These are phyloP conservation scores for Xylocampa areola DNA, from an alignment of 2,888 invertebrate species.

Conservation along the genomic window DNA sequence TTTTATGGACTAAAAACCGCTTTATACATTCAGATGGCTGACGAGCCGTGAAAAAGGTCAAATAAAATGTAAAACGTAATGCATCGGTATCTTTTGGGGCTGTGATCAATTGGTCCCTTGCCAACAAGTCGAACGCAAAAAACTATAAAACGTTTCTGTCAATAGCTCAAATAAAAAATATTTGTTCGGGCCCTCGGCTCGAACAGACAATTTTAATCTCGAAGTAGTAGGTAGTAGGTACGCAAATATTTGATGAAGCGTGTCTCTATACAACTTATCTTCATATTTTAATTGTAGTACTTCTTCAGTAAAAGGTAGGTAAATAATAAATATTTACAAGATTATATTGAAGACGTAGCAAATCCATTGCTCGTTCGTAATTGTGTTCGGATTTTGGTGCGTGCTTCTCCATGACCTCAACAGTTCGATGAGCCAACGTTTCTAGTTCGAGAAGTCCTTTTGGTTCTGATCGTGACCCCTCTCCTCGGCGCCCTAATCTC, in stretches of 20 bases:
- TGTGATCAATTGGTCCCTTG: constrained; percentile 44
- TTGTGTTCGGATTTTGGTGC: constrained; percentile 56
- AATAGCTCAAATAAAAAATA: constrained; percentile 27
- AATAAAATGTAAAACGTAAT: constrained; percentile 38
- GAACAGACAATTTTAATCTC: constrained; percentile 18
- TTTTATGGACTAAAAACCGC: constrained; percentile 9
- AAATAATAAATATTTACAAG: constrained; percentile 60
- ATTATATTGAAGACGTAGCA: constrained; percentile 72
- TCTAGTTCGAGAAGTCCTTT: constrained; percentile 66
- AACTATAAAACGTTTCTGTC: constrained; percentile 29
- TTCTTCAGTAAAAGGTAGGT: neutral
- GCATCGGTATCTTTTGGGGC: constrained; percentile 28
- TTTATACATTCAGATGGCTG: constrained; percentile 27
- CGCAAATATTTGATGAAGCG: constrained; percentile 23
- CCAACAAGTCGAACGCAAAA: constrained; percentile 26
- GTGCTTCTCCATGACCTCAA: constrained; percentile 69
- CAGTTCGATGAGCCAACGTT: constrained; percentile 59
- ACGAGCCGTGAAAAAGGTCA: constrained; percentile 24
- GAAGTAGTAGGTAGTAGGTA: no score
- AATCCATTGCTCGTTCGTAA: constrained; percentile 67
- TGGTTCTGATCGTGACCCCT: constrained; percentile 56
- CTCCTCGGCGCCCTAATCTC: constrained; percentile 57
- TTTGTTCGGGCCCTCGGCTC: constrained; percentile 14
- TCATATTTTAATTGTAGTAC: neutral
- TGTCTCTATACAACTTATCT: constrained; percentile 3